Conservation (phyloP, 2,888 invertebrate species). For the Pherbina coryleti region DNA sequence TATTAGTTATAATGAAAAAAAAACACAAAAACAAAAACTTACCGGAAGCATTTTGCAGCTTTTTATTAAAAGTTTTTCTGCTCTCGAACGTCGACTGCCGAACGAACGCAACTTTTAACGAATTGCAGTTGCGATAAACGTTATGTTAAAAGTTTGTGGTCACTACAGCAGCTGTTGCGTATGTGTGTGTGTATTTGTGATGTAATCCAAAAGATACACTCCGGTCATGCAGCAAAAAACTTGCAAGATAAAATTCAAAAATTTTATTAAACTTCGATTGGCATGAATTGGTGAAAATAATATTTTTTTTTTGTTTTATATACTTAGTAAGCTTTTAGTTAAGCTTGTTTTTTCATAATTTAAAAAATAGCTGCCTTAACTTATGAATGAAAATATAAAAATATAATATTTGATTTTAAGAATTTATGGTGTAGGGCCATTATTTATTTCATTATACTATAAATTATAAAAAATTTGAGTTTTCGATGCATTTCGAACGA, state of each 20-base stretch:
- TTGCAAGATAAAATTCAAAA: slow-evolving; percentile 7
- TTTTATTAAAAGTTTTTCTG: slow-evolving; percentile 46
- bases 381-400: too few species aligned
- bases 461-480: too few species aligned
- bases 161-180: slow-evolving; percentile 24
- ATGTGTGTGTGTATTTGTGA: slow-evolving; percentile 9
- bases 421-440: too few species aligned
- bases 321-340: background rate
- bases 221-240: background rate
- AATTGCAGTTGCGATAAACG: slow-evolving; percentile 19
- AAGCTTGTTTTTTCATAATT: background rate
- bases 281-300: background rate
- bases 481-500: too few species aligned
- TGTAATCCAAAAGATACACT: slow-evolving; percentile 28
- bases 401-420: too few species aligned
- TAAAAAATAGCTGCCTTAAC: too few species aligned
- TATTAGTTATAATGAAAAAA: background rate
- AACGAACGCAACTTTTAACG: slow-evolving; percentile 33
- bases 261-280: background rate
- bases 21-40: slow-evolving; percentile 51
- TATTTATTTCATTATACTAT: too few species aligned
- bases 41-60: slow-evolving; percentile 65
- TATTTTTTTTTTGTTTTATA: background rate
- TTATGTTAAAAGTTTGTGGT: slow-evolving; percentile 26
- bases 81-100: slow-evolving; percentile 34